Conservation (phyloP, 2,113 vertebrate genomes). For the Silurus meridionalis region DNA sequence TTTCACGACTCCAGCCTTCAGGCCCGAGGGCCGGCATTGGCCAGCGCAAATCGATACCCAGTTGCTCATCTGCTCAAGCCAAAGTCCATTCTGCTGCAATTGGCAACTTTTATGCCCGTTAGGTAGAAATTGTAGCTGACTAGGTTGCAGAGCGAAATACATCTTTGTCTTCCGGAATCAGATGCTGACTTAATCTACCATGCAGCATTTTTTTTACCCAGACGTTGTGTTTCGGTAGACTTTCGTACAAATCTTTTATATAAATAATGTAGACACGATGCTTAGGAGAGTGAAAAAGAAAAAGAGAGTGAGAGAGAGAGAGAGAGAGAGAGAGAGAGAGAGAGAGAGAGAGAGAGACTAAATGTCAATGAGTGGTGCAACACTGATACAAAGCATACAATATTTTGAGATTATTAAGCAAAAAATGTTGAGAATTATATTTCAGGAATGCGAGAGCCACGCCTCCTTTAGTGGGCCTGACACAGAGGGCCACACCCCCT, state of each 20-base stretch:
- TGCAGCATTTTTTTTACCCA: not conserved
- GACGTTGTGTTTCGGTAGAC: constrained; percentile 9
- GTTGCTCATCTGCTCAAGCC: constrained; percentile 52
- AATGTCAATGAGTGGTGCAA: too few species aligned
- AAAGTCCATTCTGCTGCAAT: constrained; percentile 61
- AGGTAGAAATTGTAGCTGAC: constrained; percentile 62
- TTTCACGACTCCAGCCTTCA: not conserved
- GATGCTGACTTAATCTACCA: constrained; percentile 39
- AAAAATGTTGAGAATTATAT: too few species aligned
- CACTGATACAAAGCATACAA: too few species aligned
- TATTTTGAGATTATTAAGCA: too few species aligned
- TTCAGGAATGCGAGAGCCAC: too few species aligned
- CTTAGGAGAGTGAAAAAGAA: constrained; percentile 32
- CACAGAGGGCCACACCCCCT: too few species aligned
- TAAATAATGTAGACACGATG: constrained; percentile 38
- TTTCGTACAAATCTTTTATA: constrained; percentile 50
- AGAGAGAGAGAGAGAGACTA: too few species aligned
- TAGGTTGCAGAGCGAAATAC: constrained; percentile 38
- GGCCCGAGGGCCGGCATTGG: constrained; percentile 41
- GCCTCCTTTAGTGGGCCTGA: too few species aligned
- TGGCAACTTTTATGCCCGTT: constrained; percentile 64
- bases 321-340: too few species aligned
- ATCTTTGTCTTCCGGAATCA: constrained; percentile 52
- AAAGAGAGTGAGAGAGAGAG: not conserved
- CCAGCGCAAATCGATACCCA: constrained; percentile 58